Conservation (phyloP, 2,797 vertebrate genomes). For the Agapornis canus region DNA sequence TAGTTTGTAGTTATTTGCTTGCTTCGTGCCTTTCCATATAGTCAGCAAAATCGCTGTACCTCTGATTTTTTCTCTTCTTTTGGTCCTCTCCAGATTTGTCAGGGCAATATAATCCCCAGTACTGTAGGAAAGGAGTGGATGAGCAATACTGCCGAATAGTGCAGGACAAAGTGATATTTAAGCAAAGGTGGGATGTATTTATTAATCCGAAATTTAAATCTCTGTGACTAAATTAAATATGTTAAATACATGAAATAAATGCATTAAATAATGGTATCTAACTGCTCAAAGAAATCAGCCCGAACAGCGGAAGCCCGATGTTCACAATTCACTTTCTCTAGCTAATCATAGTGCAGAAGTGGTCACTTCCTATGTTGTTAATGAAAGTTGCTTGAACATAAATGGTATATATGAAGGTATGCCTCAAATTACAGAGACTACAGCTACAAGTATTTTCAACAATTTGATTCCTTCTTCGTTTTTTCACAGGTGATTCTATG, state of each 20-base stretch:
- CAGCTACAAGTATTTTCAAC: background rate
- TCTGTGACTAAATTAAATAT: background rate
- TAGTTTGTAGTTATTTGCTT: background rate
- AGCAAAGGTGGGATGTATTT: background rate
- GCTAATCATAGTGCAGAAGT: background rate
- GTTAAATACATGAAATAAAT: background rate
- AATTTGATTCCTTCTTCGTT: background rate
- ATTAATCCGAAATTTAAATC: background rate
- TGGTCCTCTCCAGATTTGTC: background rate
- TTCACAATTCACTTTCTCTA: background rate
- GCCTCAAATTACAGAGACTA: background rate
- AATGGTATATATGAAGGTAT: background rate
- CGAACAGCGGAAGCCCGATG: background rate
- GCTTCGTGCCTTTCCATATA: background rate
- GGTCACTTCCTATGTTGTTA: background rate
- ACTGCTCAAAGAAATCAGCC: background rate
- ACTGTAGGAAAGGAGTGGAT: background rate
- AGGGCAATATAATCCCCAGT: background rate
- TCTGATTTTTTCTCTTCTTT: background rate
- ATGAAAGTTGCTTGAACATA: background rate
- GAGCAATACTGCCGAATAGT: background rate
- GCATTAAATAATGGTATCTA: background rate
- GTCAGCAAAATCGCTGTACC: background rate
- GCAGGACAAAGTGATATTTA: background rate
- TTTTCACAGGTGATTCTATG: background rate